Evolutionary conservation across 2,113 vertebrate genomes (phyloP), one percentile per base, ranked within the genome.

Genomic region (Formicarius rufipectus): DNA sequence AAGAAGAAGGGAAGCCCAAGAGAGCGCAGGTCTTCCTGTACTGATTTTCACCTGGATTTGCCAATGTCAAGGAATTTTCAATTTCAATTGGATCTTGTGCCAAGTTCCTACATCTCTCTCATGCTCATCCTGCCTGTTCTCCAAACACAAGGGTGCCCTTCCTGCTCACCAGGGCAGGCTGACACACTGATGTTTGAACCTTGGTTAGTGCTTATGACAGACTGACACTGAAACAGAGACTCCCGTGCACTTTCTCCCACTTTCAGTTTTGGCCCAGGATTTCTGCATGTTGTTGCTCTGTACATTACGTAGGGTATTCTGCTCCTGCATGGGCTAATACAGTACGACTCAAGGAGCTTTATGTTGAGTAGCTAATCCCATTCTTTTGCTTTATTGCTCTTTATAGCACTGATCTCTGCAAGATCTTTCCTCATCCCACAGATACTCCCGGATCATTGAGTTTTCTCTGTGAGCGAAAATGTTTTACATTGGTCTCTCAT

Each of bases 321-420:
- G 63, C 56, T 91, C 52, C 71, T 58, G 13, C 17, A 58, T 49
- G 25, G 47, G 9, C 64, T 95, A 90, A 85, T 83, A 74, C 66
- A 77, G 15, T 37, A 55, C 66, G 55, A 93, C n/a, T 92, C 62
- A 75, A 77, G 49, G 55, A 87, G 44, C 44, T 89, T 67, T 81
- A 52, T 81, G 93, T 96, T 84, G 84, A 92, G 68, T 60, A 94
- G 39, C 72, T 86, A 60, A 49, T 93, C 83, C 68, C 1, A 0
- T 84, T 93, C 35, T 74, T 93, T 90, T 67, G 23, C 82, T 91
- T 79, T 90, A 81, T 86, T 93, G 59, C 23, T 75, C 59, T 69
- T 72, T 71, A 84, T 24, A 92, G 68, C 52, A 71, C 56, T 84
- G 82, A 92, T 90, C 39, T 90, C 87, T 5, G 15, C 30, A 74